Evolutionary conservation across 2,888 invertebrate genomes (phyloP), one percentile per base, ranked within the genome.

Genomic region (Coenonympha glycerion): DNA sequence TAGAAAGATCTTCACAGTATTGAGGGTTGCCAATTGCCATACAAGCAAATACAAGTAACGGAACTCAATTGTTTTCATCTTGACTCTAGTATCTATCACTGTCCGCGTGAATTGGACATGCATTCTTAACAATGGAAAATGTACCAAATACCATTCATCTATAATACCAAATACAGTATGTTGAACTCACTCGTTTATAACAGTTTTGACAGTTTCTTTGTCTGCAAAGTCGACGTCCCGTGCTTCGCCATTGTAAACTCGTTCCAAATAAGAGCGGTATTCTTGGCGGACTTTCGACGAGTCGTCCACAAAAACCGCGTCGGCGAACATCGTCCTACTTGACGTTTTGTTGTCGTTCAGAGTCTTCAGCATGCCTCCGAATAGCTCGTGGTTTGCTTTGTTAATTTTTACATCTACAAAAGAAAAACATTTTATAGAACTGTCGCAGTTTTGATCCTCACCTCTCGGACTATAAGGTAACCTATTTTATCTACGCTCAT

Each of bases 231-330:
- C 87, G 0, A 91, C 75, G 52, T 79, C 82, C 4, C 88, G 61
- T 2, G 90, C 81, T 48, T 90, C 89, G 40, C 89, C 91, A 0
- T 77, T 72, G 67, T 92, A 92, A 1, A 90, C 78, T 3, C 77
- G 69, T 24, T 77, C 66, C n/a, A 90, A 82, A 45, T 89, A 87
- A 1, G 78, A 65, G 36, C 73, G 76, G 64, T 90, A 92, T 36
- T 89, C 65, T 0, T 77, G 74, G 6, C 91, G 83, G 15, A 92
- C 79, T 0, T 84, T 86, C 52, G 81, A 89, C 11, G 80, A 81
- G 8, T 73, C 65, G 69, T 91, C 90, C 0, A 92, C 82, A 60
- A 91, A 91, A 41, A 92, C 72, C 0, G 88, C 91, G 46, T 88
- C 88, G 0, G 91, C 91, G 50, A 89, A 88, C 24, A 79, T 61